A percentile compares a stretch with the other conserved stretches of the same genome.
Conservation (phyloP, 2,888 invertebrate species). For the Dasypolia templi region DNA sequence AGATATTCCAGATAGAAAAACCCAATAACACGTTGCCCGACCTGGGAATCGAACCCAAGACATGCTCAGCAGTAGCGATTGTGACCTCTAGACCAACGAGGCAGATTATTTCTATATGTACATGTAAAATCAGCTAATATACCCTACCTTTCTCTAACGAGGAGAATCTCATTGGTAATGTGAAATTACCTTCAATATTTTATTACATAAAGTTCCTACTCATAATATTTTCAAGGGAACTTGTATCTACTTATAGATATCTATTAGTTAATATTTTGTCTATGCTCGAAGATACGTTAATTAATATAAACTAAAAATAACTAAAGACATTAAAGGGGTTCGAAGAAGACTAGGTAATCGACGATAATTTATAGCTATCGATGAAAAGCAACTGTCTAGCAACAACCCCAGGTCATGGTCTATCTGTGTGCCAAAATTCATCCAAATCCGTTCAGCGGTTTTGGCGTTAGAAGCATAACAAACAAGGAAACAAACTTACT, state of each 20-base stretch:
- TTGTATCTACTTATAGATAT: not conserved
- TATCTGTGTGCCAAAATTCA: no score
- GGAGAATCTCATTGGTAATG: conserved; percentile 13
- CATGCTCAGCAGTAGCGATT: no score
- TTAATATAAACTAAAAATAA: not conserved
- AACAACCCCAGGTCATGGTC: no score
- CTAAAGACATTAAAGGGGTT: not conserved
- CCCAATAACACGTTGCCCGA: no score
- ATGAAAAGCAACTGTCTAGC: no score
- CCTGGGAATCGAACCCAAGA: no score
- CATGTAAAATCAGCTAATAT: not conserved
- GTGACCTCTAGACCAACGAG: no score
- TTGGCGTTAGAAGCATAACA: no score
- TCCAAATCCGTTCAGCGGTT: no score
- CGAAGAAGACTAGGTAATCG: not conserved
- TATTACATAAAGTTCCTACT: not conserved
- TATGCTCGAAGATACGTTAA: not conserved
- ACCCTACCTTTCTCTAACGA: not conserved
- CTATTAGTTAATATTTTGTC: not conserved
- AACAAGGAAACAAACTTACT: no score
- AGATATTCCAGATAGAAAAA: no score
- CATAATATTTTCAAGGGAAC: not conserved
- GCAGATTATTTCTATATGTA: not conserved
- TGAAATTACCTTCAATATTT: not conserved
- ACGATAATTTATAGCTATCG: not conserved